phyloP scores from a whole-genome alignment of 2,797 vertebrate species.

The Amniataba percoides region DNA sequence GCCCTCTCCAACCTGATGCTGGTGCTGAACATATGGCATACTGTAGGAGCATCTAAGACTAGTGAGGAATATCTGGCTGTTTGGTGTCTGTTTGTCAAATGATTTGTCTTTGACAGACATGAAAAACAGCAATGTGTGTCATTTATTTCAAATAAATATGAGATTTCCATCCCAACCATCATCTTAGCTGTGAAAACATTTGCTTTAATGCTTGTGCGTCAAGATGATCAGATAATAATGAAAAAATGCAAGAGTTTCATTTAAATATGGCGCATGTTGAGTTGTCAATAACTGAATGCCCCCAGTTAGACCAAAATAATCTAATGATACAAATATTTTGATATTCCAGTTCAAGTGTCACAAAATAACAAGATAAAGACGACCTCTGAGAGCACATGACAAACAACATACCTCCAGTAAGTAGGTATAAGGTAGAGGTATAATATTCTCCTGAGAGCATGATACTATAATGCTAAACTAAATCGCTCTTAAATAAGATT shows the following conservation, averaged over 20 bases:
- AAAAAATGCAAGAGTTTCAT: background rate
- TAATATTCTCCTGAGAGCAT: background rate
- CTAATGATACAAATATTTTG: background rate
- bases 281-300: too few species aligned
- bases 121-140: background rate
- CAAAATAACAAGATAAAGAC: background rate
- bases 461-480: background rate
- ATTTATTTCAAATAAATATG: background rate
- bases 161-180: background rate
- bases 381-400: background rate
- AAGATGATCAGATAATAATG: background rate
- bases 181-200: fast-evolving
- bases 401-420: background rate
- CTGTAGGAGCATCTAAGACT: too few species aligned
- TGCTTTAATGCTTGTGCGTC: background rate
- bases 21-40: background rate
- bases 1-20: constrained; percentile 12
- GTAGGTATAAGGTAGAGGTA: too few species aligned
- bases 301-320: background rate
- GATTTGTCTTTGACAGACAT: background rate
- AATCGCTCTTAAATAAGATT: background rate
- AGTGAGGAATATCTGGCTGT: background rate
- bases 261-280: background rate
- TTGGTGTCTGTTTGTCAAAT: background rate
- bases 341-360: background rate